phyloP scores from a whole-genome alignment of 2,888 invertebrate species.

The Tenthredo distinguenda region DNA sequence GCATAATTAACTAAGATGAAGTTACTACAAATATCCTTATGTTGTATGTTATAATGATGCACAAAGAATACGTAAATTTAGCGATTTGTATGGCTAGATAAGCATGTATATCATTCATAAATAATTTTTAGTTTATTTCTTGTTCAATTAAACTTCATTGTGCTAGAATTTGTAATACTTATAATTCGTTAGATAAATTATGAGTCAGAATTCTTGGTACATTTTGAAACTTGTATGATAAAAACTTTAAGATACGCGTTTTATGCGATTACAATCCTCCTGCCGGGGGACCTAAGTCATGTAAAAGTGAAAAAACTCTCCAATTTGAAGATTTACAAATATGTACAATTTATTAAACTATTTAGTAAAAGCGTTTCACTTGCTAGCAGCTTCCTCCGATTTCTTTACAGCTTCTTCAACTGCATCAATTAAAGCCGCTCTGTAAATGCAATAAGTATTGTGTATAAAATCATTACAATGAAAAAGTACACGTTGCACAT shows the following conservation, averaged over 20 bases:
- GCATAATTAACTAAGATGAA: neutral
- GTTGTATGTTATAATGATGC: neutral
- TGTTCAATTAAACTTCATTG: neutral
- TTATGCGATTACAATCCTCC: neutral
- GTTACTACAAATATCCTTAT: neutral
- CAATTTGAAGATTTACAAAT: neutral
- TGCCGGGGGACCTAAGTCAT: neutral
- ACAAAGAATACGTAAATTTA: neutral
- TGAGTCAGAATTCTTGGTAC: neutral
- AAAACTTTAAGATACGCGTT: neutral
- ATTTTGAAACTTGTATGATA: neutral
- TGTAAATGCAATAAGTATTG: constrained; percentile 75
- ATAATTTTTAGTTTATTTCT: neutral
- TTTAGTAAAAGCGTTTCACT: constrained; percentile 1
- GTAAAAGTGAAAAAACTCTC: neutral
- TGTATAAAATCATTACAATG: neutral
- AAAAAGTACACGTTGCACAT: neutral
- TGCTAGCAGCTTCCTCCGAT: constrained; percentile 77
- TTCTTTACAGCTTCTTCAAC: constrained; percentile 84
- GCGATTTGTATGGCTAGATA: neutral
- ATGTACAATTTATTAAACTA: neutral
- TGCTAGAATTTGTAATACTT: constrained; percentile 9
- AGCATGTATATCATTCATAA: neutral
- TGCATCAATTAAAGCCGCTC: constrained; percentile 88
- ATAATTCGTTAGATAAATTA: neutral